Percentiles rank a stretch among this genome's conserved stretches.
phyloP scores from a whole-genome alignment of 1,140 invertebrate genomes.

The Drosophila ficusphila region DNA sequence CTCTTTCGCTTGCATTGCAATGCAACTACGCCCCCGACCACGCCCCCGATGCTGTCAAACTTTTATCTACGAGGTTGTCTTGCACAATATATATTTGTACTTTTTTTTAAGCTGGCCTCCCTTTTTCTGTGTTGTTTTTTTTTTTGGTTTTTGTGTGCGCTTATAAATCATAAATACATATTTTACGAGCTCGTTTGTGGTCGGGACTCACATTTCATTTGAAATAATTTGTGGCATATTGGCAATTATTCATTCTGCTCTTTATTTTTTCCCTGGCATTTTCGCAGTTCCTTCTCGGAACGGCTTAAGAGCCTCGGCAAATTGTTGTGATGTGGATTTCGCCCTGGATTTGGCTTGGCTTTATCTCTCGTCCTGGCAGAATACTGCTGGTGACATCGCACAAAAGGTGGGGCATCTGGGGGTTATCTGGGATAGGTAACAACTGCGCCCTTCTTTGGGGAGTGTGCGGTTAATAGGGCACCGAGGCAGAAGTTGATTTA shows the following conservation, averaged over 20 bases:
- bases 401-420: slow-evolving; percentile 54
- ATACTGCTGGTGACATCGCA: slow-evolving; percentile 66
- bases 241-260: slow-evolving; percentile 75
- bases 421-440: slow-evolving; percentile 21
- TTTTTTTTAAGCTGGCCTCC: slow-evolving; percentile 33
- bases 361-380: slow-evolving; percentile 55
- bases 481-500: slow-evolving; percentile 73
- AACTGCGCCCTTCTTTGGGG: slow-evolving; percentile 9
- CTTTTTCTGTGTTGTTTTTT: slow-evolving; percentile 16
- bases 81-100: slow-evolving; percentile 23
- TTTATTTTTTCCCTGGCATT: slow-evolving; percentile 32
- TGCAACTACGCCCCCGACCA: slow-evolving; percentile 57
- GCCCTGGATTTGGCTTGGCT: slow-evolving; percentile 77
- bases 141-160: slow-evolving; percentile 25
- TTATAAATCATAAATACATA: slow-evolving; percentile 81
- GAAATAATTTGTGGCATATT: slow-evolving; percentile 83
- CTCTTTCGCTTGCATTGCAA: slow-evolving; percentile 70
- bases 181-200: slow-evolving; percentile 63
- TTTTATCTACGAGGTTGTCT: slow-evolving; percentile 64
- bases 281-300: slow-evolving; percentile 28
- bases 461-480: slow-evolving; percentile 48
- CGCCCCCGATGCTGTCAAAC: slow-evolving; percentile 63
- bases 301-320: slow-evolving; percentile 66
- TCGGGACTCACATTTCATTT: slow-evolving; percentile 77
- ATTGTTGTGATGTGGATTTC: slow-evolving; percentile 74